A percentile compares a stretch with the other conserved stretches of the same genome.
Conservation (phyloP, 2,797 vertebrate species). For the Holocentrus rufus region DNA sequence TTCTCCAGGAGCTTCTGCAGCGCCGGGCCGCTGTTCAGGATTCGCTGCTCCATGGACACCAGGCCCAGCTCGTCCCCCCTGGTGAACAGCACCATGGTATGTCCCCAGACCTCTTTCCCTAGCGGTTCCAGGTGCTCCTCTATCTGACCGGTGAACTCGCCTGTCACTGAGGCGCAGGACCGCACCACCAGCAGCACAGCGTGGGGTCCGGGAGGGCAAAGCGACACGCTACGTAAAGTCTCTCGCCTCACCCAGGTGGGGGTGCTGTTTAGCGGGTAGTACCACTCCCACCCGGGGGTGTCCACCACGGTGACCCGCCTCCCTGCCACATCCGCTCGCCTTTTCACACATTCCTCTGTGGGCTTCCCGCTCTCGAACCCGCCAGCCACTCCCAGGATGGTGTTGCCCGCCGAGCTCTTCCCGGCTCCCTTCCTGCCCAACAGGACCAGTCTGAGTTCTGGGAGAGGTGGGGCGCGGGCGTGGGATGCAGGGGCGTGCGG, state of each 20-base stretch:
- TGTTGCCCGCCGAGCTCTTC: slow-evolving; percentile 80
- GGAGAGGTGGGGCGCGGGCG: slow-evolving; percentile 27
- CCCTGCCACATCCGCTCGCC: slow-evolving; percentile 65
- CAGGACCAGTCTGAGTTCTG: slow-evolving; percentile 79
- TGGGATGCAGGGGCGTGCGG: not conserved
- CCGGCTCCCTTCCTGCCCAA: slow-evolving; percentile 80
- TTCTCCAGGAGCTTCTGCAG: slow-evolving; percentile 73
- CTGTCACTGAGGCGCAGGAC: slow-evolving; percentile 73
- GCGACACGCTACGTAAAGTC: slow-evolving; percentile 74
- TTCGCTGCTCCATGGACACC: slow-evolving; percentile 72
- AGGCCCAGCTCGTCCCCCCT: slow-evolving; percentile 78
- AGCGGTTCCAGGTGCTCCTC: slow-evolving; percentile 79
- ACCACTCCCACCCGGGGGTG: slow-evolving; percentile 85
- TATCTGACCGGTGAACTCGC: slow-evolving; percentile 72
- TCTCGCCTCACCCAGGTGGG: slow-evolving; percentile 81
- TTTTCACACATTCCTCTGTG: slow-evolving; percentile 81
- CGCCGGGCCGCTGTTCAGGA: slow-evolving; percentile 59
- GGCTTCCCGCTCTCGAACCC: slow-evolving; percentile 76
- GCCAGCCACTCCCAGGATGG: slow-evolving; percentile 69
- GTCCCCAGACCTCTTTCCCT: slow-evolving; percentile 73
- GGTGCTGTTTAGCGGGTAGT: slow-evolving; percentile 81
- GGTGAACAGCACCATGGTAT: slow-evolving; percentile 80
- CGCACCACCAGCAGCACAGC: slow-evolving; percentile 79
- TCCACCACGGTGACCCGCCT: slow-evolving; percentile 79
- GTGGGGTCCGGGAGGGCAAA: slow-evolving; percentile 81